Conservation (phyloP, 2,113 vertebrate genomes). For the Pimephales promelas region DNA sequence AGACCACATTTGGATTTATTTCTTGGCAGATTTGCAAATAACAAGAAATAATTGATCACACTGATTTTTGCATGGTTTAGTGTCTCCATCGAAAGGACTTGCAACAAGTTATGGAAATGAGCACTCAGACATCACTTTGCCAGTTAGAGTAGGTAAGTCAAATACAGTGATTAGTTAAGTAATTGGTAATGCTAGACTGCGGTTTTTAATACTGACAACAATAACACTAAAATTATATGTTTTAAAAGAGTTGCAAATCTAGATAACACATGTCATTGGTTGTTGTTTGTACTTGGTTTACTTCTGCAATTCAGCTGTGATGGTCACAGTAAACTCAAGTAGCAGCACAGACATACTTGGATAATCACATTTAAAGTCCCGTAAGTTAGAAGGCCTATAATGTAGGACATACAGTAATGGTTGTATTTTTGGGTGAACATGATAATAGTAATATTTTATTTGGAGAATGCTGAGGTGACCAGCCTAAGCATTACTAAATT, state of each 20-base stretch:
- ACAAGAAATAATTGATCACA: neutral
- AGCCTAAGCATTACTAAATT: slow-evolving; percentile 14
- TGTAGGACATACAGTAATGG: neutral
- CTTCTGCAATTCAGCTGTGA: neutral
- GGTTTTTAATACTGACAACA: neutral
- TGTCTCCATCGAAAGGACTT: slow-evolving; percentile 1
- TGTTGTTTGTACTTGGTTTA: neutral
- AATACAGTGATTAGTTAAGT: neutral
- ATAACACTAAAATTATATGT: neutral
- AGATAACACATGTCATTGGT: neutral
- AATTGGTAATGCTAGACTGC: neutral
- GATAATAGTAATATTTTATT: neutral
- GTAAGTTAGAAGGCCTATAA: neutral
- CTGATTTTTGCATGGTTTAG: neutral
- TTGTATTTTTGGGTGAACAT: neutral
- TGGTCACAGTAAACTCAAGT: neutral
- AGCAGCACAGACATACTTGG: neutral
- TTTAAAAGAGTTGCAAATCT: neutral
- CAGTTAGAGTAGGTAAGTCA: slow-evolving; percentile 39
- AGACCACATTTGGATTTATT: slow-evolving; percentile 10
- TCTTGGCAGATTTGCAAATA: slow-evolving; percentile 1
- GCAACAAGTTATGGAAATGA: neutral
- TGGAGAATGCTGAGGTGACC: neutral
- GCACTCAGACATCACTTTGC: slow-evolving; percentile 15
- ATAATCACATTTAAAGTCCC: neutral